phyloP scores from a whole-genome alignment of 2,888 invertebrate genomes.

The Folsomia manolachei region DNA sequence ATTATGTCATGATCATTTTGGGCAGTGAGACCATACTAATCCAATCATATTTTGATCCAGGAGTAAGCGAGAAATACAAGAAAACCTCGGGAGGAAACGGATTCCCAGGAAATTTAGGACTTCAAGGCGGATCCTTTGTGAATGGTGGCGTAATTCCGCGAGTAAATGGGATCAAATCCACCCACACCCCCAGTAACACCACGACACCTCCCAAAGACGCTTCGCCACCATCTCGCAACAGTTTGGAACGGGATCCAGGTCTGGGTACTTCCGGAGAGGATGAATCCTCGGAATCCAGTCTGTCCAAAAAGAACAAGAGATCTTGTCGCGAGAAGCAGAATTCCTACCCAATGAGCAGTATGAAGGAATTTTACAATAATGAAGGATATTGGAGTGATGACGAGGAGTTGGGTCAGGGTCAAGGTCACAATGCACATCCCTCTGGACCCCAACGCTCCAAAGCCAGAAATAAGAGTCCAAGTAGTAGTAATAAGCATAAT shows the following conservation, averaged over 20 bases:
- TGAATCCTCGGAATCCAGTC: slow-evolving; percentile 77
- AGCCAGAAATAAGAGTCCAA: slow-evolving; percentile 53
- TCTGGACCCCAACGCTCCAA: slow-evolving; percentile 56
- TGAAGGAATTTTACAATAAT: slow-evolving; percentile 63
- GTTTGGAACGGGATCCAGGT: slow-evolving; percentile 67
- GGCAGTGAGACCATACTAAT: no score
- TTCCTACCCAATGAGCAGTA: slow-evolving; percentile 52
- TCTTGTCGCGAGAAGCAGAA: slow-evolving; percentile 20
- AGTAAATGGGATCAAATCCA: slow-evolving; percentile 36
- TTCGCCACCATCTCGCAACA: slow-evolving; percentile 43
- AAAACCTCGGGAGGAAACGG: slow-evolving; percentile 13
- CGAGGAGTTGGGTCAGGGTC: slow-evolving; percentile 57
- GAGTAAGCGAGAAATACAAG: slow-evolving; percentile 7
- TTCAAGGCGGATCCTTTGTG: slow-evolving; percentile 47
- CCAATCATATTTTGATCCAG: no score
- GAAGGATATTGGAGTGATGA: slow-evolving; percentile 60
- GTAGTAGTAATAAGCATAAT: slow-evolving; percentile 59
- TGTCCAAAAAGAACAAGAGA: slow-evolving; percentile 59
- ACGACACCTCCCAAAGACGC: slow-evolving; percentile 35
- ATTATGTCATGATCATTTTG: no score
- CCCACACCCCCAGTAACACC: neutral
- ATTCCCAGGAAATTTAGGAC: slow-evolving; percentile 31
- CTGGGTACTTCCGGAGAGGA: slow-evolving; percentile 76
- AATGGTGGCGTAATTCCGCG: slow-evolving; percentile 47
- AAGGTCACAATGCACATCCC: slow-evolving; percentile 53